Evolutionary conservation across 2,888 invertebrate species (phyloP).

Genomic region (Drosophila anomalipes): DNA sequence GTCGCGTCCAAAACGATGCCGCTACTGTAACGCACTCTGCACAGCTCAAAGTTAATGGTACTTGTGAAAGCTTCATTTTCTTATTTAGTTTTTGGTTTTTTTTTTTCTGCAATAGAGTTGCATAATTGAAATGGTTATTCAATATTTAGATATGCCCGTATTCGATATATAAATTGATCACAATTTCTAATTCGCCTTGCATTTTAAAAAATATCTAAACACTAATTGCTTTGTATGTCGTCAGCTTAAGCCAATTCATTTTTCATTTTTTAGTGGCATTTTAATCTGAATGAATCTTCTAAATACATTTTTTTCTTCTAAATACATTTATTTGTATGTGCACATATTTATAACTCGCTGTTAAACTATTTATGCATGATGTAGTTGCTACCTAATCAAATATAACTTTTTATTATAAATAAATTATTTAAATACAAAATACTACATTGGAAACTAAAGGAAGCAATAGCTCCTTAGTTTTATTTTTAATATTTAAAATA

Average conservation of each 20-base stretch:
- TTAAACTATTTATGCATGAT: background rate
- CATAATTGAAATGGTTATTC: too few species aligned
- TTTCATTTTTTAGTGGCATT: background rate
- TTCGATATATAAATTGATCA: background rate
- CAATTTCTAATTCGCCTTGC: background rate
- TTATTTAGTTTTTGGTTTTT: background rate
- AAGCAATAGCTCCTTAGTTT: background rate
- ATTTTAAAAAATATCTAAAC: background rate
- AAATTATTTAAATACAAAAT: background rate
- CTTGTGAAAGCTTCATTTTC: constrained; percentile 62
- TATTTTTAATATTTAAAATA: background rate
- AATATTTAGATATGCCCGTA: background rate
- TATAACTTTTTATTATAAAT: background rate
- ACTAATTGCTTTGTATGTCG: background rate
- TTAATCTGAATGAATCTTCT: background rate
- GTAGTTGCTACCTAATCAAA: background rate
- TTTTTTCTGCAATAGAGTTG: background rate
- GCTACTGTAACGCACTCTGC: constrained; percentile 87
- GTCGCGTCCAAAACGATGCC: constrained; percentile 87
- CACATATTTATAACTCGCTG: background rate
- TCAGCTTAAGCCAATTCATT: background rate
- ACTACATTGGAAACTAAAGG: background rate
- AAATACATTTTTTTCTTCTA: too few species aligned
- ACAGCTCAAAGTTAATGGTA: constrained; percentile 88
- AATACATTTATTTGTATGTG: background rate